phyloP scores from a whole-genome alignment of 2,797 vertebrate genomes.

The Clamator glandarius region DNA sequence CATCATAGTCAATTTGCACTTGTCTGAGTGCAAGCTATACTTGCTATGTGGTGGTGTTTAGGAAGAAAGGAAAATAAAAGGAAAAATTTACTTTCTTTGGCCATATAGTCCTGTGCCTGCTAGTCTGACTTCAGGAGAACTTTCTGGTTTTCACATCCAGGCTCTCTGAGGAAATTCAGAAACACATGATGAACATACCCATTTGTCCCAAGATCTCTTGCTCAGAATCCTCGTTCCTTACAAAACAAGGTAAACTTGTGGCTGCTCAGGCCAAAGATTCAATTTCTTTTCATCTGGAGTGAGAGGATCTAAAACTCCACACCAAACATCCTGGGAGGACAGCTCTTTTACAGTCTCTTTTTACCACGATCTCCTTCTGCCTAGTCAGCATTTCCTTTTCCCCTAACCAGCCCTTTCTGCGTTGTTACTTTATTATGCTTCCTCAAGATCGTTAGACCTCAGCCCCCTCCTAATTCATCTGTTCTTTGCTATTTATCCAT shows the following conservation, averaged over 20 bases:
- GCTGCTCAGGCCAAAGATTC: background rate
- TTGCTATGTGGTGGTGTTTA: background rate
- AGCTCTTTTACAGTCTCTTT: background rate
- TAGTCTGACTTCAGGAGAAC: background rate
- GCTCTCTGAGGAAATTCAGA: background rate
- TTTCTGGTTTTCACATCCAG: background rate
- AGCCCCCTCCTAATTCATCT: background rate
- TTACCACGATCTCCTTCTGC: conserved; percentile 13
- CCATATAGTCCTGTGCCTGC: background rate
- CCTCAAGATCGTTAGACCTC: conserved; percentile 10
- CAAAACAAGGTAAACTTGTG: background rate
- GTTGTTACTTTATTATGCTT: conserved; percentile 30
- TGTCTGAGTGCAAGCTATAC: background rate
- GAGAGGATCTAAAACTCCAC: background rate
- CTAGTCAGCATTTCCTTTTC: conserved; percentile 64
- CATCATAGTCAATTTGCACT: background rate
- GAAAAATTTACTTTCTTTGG: background rate
- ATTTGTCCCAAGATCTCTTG: background rate
- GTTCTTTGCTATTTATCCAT: conserved; percentile 7
- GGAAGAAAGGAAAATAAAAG: background rate
- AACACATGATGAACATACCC: background rate
- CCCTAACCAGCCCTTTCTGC: background rate
- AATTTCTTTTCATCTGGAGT: conserved; percentile 16
- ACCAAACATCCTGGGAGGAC: background rate
- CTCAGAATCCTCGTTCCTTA: background rate